These are phyloP conservation scores for Potorous gilbertii DNA, from an alignment of 2,797 vertebrate genomes.

Conservation along the genomic window DNA sequence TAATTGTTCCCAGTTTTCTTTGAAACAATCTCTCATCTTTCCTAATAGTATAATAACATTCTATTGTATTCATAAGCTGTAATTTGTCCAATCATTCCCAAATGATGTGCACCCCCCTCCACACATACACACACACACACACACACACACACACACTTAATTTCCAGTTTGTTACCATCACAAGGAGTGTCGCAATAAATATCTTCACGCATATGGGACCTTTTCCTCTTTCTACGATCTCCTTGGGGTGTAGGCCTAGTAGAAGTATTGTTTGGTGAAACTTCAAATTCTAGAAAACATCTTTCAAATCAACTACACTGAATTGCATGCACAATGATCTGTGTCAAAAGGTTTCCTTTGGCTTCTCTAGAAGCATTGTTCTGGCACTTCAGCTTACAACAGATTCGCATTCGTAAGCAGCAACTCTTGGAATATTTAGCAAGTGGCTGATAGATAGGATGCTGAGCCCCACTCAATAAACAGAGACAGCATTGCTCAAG, in stretches of 20 bases:
- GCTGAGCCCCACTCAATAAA: background rate
- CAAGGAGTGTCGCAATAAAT: background rate
- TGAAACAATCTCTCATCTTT: background rate
- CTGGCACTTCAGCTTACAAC: background rate
- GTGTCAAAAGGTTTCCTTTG: background rate
- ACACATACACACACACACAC: background rate
- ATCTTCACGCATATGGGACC: background rate
- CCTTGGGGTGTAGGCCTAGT: background rate
- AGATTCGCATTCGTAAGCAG: background rate
- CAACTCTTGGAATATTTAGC: background rate
- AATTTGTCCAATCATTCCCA: background rate
- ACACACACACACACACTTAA: background rate
- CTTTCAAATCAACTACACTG: background rate
- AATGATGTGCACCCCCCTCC: background rate
- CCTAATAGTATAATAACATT: background rate
- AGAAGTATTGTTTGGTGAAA: background rate
- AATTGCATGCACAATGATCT: conserved; percentile 26
- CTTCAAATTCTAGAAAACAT: background rate
- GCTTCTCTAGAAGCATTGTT: background rate
- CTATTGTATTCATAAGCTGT: background rate
- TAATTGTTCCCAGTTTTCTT: background rate
- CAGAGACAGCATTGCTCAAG: background rate
- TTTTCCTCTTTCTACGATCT: background rate
- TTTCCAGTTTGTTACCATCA: background rate
- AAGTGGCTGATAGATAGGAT: background rate